These are phyloP conservation scores for Onchidella celtica DNA, from an alignment of 2,888 invertebrate genomes.

Conservation along the genomic window DNA sequence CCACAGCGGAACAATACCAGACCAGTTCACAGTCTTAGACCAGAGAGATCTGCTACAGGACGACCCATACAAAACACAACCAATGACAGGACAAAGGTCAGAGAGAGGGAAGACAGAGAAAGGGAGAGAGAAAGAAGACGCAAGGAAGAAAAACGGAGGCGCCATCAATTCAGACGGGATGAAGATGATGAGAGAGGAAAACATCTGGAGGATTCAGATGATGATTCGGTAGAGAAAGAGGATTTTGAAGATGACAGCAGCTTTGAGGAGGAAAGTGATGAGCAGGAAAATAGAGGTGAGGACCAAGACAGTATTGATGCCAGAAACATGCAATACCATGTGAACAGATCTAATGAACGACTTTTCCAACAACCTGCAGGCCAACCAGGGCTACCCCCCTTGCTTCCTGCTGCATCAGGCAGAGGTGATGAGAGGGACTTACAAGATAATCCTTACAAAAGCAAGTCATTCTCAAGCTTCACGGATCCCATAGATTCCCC, in stretches of 20 bases:
- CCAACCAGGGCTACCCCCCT: neutral
- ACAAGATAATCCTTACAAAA: constrained; percentile 50
- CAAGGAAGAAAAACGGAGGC: constrained; percentile 13
- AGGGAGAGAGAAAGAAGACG: constrained; percentile 19
- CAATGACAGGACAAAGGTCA: neutral
- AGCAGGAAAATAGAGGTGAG: constrained; percentile 51
- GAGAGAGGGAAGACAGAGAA: neutral
- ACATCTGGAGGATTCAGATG: constrained; percentile 37
- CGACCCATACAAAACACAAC: neutral
- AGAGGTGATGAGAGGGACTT: constrained; percentile 38
- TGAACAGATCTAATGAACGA: constrained; percentile 39
- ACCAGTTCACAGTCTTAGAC: constrained; percentile 48
- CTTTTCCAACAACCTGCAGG: constrained; percentile 50
- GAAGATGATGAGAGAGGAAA: constrained; percentile 54
- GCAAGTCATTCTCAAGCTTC: constrained; percentile 67
- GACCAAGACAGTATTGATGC: constrained; percentile 35
- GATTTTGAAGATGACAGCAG: constrained; percentile 53
- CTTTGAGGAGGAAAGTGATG: constrained; percentile 61
- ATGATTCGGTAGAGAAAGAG: constrained; percentile 52
- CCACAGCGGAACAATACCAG: constrained; percentile 1
- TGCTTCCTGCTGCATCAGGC: constrained; percentile 23
- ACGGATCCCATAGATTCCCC: constrained; percentile 57
- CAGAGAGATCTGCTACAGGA: constrained; percentile 50
- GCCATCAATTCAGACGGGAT: constrained; percentile 39
- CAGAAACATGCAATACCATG: constrained; percentile 29